phyloP scores from a whole-genome alignment of 2,888 invertebrate genomes.

The Troides oblongomaculatus region DNA sequence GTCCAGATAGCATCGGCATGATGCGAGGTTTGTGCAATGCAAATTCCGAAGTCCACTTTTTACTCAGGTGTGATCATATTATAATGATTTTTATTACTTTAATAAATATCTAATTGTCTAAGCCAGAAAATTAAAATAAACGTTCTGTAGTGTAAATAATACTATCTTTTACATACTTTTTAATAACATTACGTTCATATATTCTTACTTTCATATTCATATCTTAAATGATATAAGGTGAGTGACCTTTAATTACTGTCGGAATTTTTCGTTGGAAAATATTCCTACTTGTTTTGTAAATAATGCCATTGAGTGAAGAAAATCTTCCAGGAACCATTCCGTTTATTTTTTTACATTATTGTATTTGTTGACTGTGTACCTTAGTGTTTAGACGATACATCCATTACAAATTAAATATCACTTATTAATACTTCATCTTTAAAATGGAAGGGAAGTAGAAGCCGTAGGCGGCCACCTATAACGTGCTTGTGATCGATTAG shows the following conservation, averaged over 20 bases:
- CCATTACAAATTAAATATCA: too few species aligned
- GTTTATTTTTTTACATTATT: too few species aligned
- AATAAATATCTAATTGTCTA: not conserved
- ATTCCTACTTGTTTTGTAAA: not conserved
- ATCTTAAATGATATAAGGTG: not conserved
- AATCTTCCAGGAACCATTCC: too few species aligned
- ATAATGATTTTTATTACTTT: not conserved
- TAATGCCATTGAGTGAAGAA: too few species aligned
- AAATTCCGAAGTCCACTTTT: conserved; percentile 5
- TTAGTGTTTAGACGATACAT: too few species aligned
- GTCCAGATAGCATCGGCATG: conserved; percentile 15
- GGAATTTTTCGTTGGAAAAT: not conserved
- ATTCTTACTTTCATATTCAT: not conserved
- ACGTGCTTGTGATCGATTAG: too few species aligned
- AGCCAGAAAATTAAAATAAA: not conserved
- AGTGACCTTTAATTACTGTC: not conserved
- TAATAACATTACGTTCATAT: not conserved
- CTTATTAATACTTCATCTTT: too few species aligned
- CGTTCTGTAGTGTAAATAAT: not conserved
- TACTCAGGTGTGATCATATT: not conserved
- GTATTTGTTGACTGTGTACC: too few species aligned
- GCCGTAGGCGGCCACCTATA: too few species aligned
- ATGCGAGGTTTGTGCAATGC: conserved; percentile 22
- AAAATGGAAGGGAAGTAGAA: too few species aligned
- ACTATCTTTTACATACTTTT: not conserved